Evolutionary conservation across 2,888 invertebrate genomes (phyloP).

Genomic region (Pammene fasciana): DNA sequence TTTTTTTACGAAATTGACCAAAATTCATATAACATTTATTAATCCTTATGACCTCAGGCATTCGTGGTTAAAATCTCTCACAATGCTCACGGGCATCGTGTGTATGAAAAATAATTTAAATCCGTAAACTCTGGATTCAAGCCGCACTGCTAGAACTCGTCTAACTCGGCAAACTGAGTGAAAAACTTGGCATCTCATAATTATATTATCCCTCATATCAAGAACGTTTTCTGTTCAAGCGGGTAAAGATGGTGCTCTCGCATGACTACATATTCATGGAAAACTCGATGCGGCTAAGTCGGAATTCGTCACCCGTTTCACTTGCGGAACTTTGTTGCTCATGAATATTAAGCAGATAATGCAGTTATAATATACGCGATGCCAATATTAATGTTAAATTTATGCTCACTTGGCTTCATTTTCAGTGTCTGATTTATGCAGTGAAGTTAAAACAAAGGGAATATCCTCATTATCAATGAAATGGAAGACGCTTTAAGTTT

Average conservation of each 20-base stretch:
- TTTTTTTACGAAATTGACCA: too few relatives aligned
- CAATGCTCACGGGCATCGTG: too few relatives aligned
- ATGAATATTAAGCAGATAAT: constrained; percentile 79
- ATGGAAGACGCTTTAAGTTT: neutral
- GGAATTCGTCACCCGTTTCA: constrained; percentile 70
- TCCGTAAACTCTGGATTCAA: too few relatives aligned
- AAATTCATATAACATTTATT: too few relatives aligned
- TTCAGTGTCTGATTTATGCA: constrained; percentile 25
- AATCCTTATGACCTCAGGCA: too few relatives aligned
- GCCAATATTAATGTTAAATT: constrained; percentile 41
- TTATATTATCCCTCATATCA: constrained; percentile 2
- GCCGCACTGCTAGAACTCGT: too few relatives aligned
- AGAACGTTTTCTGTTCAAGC: constrained; percentile 33
- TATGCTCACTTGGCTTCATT: constrained; percentile 37
- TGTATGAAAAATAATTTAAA: too few relatives aligned
- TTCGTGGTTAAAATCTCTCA: too few relatives aligned
- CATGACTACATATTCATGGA: constrained; percentile 72
- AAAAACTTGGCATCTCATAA: constrained; percentile 8
- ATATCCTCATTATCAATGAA: neutral
- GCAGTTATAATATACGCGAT: constrained; percentile 66
- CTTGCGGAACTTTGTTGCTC: constrained; percentile 68
- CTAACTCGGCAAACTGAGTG: neutral
- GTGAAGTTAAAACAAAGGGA: constrained; percentile 16
- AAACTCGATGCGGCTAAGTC: constrained; percentile 66
- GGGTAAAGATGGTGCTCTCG: constrained; percentile 57